Conservation (phyloP, 2,888 invertebrate species). For the Cyaniris semiargus region DNA sequence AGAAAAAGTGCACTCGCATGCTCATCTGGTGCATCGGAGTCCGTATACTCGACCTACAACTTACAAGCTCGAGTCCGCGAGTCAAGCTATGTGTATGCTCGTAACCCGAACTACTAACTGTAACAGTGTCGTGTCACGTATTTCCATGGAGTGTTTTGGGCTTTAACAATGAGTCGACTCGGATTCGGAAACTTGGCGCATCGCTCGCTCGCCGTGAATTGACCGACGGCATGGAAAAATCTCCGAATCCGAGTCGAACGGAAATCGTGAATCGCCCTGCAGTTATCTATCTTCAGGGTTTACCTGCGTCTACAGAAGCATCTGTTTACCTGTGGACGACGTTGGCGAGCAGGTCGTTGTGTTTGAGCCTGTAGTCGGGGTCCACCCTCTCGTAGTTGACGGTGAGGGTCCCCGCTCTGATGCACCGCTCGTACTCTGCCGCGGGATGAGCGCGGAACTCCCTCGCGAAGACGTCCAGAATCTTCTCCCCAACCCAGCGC, state of each 20-base stretch:
- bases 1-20: conserved; percentile 64
- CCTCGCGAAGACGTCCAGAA: conserved; percentile 94
- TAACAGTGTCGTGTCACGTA: conserved; percentile 28
- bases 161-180: not conserved
- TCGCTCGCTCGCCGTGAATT: too few species aligned
- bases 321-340: conserved; percentile 92
- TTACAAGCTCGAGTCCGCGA: not conserved
- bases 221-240: not conserved
- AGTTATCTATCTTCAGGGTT: conserved; percentile 37
- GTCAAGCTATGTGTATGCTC: conserved; percentile 1
- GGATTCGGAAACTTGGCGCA: not conserved
- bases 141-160: conserved; percentile 38
- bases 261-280: not conserved
- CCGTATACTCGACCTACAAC: not conserved
- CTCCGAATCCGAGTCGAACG: not conserved
- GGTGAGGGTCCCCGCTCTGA: conserved; percentile 93
- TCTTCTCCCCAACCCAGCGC: conserved; percentile 96
- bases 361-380: conserved; percentile 93
- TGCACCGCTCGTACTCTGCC: conserved; percentile 95
- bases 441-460: conserved; percentile 97
- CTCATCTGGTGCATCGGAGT: conserved; percentile 61
- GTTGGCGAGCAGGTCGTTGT: conserved; percentile 95
- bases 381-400: conserved; percentile 96
- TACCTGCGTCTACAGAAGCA: conserved; percentile 47
- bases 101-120: not conserved